Base-by-base conservation (phyloP, 2,888 invertebrate genomes). In the Agrochola lota region DNA sequence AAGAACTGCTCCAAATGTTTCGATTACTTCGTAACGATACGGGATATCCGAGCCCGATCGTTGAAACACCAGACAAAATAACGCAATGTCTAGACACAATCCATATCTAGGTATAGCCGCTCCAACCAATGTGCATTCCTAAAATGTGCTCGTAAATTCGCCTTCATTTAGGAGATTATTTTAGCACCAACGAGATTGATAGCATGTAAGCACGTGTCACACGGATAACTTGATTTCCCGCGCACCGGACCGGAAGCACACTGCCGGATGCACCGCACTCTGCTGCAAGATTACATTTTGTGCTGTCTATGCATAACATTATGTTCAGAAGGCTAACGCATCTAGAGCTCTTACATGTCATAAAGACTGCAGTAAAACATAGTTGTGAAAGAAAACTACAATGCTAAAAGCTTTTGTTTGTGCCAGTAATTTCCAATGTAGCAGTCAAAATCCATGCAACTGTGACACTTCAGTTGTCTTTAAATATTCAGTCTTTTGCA, bases 151-250 rank as follows among this genome's bases (percentile, higher is more conserved):
- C 52, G 11, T 8, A 71, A 83, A 72, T 70, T 30, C 59, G 1
- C 64, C 26, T 26, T 26, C 4, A 74, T 82, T 74, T 72, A 72
- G 46, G 8, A 71, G 26, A 70, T 70, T 63, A 86, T 83, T 85
- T 77, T 15, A 73, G 67, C 70, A 49, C 77, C 73, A 81, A 82
- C 70, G 20, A 70, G 20, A 55, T 59, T 69, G 77, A 67, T 74
- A 72, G 30, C 67, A 75, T 71, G 66, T 63, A 66, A 80, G n/a
- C 84, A 55, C 49, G 72, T 80, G 85, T 80, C 85, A 74, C 59
- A 62, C 57, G 85, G 87, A 86, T 89, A 90, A 88, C 87, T 91
- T 88, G 87, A 92, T 92, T 91, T 88, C 88, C 89, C 88, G 86
- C 87, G 88, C 88, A 86, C 88, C 90, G 87, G 86, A 85, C 89